Evolutionary conservation across 2,113 vertebrate genomes (phyloP).

Genomic region (Phalacrocorax pelagicus): DNA sequence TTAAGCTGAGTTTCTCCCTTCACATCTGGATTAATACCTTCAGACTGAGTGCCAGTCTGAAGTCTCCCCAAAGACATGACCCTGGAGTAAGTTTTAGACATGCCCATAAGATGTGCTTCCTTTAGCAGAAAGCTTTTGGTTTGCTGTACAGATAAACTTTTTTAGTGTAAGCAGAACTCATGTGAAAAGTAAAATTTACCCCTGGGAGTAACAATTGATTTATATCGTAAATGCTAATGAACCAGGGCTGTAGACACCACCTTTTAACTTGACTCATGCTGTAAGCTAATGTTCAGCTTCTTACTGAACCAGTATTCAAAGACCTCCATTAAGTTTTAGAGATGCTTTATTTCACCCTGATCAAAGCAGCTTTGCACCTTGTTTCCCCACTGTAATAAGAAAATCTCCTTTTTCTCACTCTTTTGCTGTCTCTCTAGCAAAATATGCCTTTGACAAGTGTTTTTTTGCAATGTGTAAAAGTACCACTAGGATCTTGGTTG

Average conservation of each 20-base stretch:
- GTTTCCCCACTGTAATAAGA: neutral
- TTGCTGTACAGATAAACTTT: neutral
- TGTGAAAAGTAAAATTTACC: neutral
- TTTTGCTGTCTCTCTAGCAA: neutral
- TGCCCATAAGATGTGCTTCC: neutral
- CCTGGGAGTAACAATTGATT: neutral
- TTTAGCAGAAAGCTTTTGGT: neutral
- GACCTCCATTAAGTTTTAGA: neutral
- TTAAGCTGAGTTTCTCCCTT: neutral
- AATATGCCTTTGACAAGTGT: rapidly evolving
- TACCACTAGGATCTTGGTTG: neutral
- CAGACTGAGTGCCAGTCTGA: neutral
- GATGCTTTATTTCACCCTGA: neutral
- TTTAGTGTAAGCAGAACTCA: neutral
- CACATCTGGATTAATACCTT: neutral
- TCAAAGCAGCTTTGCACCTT: neutral
- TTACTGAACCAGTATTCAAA: neutral
- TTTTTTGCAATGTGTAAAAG: neutral
- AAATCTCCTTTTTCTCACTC: neutral
- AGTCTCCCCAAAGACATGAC: rapidly evolving
- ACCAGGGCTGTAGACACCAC: neutral
- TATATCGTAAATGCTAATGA: neutral
- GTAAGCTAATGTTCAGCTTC: neutral
- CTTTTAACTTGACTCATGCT: neutral
- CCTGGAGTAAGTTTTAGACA: neutral